A percentile compares a stretch with the other conserved stretches of the same genome.
Conservation (phyloP, 2,113 vertebrate species). For the Laterallus jamaicensis region DNA sequence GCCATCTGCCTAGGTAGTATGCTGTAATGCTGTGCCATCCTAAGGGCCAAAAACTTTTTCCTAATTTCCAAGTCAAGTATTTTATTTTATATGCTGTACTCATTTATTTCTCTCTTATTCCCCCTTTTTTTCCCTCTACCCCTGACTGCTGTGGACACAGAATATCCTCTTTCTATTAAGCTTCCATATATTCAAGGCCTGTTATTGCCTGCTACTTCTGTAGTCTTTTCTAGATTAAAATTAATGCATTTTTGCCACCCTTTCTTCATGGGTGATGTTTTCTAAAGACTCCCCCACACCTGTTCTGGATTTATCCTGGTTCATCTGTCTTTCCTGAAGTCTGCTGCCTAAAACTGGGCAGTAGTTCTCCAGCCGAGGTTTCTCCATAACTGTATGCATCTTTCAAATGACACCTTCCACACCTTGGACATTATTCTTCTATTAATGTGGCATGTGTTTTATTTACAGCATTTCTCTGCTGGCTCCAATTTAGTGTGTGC, state of each 20-base stretch:
- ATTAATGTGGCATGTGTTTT: background rate
- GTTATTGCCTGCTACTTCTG: background rate
- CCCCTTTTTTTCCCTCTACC: fast-evolving
- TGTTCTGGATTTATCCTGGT: background rate
- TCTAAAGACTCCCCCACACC: background rate
- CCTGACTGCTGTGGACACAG: background rate
- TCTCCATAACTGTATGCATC: background rate
- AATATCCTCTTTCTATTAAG: background rate
- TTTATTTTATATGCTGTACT: background rate
- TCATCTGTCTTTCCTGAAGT: background rate
- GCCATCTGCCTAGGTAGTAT: background rate
- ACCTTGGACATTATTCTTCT: background rate
- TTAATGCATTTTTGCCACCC: background rate
- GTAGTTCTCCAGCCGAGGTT: background rate
- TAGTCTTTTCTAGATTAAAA: background rate
- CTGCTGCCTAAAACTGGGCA: background rate
- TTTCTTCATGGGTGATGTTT: background rate
- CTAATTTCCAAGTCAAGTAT: background rate
- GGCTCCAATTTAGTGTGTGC: background rate
- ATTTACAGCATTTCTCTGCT: background rate
- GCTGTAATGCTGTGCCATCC: background rate
- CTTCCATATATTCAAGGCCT: background rate
- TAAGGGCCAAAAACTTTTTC: background rate
- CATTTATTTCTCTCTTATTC: background rate
- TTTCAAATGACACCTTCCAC: background rate